Percentiles rank a stretch among this genome's conserved stretches.
These are phyloP conservation scores for Micropterix aruncella DNA, from an alignment of 2,888 invertebrate species.

Conservation along the genomic window DNA sequence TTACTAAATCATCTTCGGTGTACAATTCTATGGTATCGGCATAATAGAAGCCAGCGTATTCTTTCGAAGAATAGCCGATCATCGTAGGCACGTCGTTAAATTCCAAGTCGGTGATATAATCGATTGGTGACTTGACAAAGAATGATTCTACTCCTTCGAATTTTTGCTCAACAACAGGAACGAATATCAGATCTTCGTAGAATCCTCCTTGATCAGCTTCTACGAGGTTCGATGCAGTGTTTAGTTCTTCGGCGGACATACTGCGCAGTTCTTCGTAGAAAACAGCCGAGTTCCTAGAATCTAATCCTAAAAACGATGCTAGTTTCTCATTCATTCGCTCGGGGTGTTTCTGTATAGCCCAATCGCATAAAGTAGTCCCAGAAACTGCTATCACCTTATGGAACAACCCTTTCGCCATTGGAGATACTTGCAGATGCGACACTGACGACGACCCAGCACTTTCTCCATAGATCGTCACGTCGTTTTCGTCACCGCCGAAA, in stretches of 20 bases:
- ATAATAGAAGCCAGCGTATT: not conserved
- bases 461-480: constrained; percentile 27
- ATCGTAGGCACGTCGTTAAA: not conserved
- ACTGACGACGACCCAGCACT: constrained; percentile 25
- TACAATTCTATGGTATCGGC: not conserved
- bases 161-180: not conserved
- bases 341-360: not conserved
- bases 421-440: constrained; percentile 19
- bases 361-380: constrained; percentile 21
- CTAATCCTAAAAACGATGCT: not conserved
- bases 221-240: not conserved
- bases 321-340: not conserved
- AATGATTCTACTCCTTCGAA: not conserved
- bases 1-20: not conserved
- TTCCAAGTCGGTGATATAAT: not conserved
- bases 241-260: not conserved
- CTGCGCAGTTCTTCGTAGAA: not conserved
- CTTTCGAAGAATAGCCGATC: not conserved
- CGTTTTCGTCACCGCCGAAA: constrained; percentile 25
- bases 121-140: not conserved
- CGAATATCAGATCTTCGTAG: not conserved
- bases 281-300: not conserved
- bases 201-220: not conserved
- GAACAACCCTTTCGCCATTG: constrained; percentile 22
- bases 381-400: constrained; percentile 26